Percentiles rank a stretch among this genome's conserved stretches.
Conservation (phyloP, 2,113 vertebrate species). For the Pygoscelis antarcticus region DNA sequence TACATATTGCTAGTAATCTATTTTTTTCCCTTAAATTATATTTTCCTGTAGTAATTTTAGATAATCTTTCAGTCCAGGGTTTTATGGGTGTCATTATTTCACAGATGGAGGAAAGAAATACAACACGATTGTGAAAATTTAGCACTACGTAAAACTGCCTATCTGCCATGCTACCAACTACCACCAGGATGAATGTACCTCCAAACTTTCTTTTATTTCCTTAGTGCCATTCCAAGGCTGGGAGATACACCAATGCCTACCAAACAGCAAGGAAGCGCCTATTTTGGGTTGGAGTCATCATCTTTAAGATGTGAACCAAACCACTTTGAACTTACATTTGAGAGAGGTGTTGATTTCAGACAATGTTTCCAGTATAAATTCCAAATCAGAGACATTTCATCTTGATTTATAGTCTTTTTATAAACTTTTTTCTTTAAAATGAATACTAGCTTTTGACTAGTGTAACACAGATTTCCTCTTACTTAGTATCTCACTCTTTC, state of each 20-base stretch:
- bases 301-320: not conserved
- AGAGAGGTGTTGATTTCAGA: not conserved
- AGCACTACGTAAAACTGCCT: not conserved
- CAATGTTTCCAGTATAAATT: not conserved
- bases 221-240: not conserved
- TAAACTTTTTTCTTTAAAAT: not conserved
- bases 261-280: fast-evolving
- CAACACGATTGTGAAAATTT: not conserved
- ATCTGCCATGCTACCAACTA: not conserved
- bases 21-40: not conserved
- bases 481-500: not conserved
- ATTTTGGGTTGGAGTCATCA: not conserved
- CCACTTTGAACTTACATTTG: not conserved
- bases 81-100: not conserved
- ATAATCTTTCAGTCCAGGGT: not conserved
- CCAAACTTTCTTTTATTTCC: not conserved
- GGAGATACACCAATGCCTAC: not conserved
- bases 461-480: not conserved
- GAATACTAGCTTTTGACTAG: not conserved
- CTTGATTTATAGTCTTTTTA: not conserved
- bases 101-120: not conserved
- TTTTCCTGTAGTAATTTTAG: not conserved
- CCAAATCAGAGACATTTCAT: not conserved
- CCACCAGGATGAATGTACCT: not conserved
- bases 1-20: not conserved